phyloP scores from a whole-genome alignment of 2,797 vertebrate species.

The Allobates femoralis region DNA sequence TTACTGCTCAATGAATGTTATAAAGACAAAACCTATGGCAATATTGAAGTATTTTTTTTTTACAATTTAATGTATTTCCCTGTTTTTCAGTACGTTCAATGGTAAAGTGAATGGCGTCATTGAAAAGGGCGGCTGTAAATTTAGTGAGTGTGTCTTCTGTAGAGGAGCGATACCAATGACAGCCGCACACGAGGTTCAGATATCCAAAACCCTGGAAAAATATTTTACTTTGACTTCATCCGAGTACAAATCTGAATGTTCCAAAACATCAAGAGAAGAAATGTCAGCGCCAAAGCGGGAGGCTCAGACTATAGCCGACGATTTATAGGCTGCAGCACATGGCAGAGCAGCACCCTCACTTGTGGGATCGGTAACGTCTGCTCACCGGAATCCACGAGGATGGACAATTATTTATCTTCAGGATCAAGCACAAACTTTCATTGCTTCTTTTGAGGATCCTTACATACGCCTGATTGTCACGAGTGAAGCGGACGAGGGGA shows the following conservation, averaged over 20 bases:
- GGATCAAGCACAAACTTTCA: not conserved
- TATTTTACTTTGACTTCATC: conserved; percentile 34
- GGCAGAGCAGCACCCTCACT: not conserved
- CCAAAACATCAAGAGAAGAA: conserved; percentile 32
- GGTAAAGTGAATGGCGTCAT: too few species aligned
- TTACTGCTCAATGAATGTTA: too few species aligned
- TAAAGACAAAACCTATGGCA: too few species aligned
- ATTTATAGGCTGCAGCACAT: conserved; percentile 25
- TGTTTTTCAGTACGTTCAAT: too few species aligned
- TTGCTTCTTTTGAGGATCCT: not conserved
- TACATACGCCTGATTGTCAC: too few species aligned
- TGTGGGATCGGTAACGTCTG: not conserved
- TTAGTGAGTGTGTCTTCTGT: conserved; percentile 17
- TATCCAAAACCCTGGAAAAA: conserved; percentile 44
- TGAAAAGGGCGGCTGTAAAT: too few species aligned
- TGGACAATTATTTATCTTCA: not conserved
- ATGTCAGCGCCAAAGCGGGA: conserved; percentile 2
- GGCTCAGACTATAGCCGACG: not conserved
- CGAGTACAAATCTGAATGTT: conserved; percentile 37
- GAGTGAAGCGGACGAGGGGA: too few species aligned
- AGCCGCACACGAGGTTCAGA: not conserved
- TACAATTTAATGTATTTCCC: too few species aligned
- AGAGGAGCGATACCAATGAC: conserved; percentile 9
- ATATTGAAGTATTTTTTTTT: too few species aligned
- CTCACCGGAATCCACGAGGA: not conserved